A percentile compares a stretch with the other conserved stretches of the same genome.
These are phyloP conservation scores for Lethocerus indicus DNA, from an alignment of 1,140 invertebrate genomes.

Conservation along the genomic window DNA sequence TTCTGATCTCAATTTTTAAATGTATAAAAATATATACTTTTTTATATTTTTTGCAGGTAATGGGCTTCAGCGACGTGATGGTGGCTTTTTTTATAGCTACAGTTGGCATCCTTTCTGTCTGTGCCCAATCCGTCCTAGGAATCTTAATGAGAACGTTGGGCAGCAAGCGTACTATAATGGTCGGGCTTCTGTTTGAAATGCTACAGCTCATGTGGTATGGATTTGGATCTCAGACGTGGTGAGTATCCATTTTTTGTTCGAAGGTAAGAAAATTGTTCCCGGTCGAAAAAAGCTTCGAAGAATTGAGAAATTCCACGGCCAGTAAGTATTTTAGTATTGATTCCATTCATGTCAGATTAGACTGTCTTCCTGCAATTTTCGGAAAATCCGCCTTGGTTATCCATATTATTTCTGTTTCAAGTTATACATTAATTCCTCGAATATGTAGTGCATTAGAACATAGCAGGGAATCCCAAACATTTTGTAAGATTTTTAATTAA, in stretches of 20 bases:
- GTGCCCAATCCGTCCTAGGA: conserved; percentile 82
- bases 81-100: conserved; percentile 96
- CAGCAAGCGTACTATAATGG: conserved; percentile 92
- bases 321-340: neutral
- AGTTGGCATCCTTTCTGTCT: conserved; percentile 89
- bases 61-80: conserved; percentile 88
- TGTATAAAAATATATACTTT: neutral
- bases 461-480: too few species aligned
- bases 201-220: conserved; percentile 95
- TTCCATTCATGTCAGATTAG: neutral
- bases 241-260: conserved; percentile 22
- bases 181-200: conserved; percentile 92
- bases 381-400: too few species aligned
- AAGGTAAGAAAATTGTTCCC: conserved; percentile 31
- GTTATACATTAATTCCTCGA: too few species aligned
- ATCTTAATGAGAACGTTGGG: conserved; percentile 83
- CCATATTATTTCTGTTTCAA: too few species aligned
- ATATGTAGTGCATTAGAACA: too few species aligned
- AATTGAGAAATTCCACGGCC: too few species aligned
- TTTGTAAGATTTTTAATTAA: too few species aligned
- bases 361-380: conserved; percentile 7
- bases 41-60: conserved; percentile 36
- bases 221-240: conserved; percentile 71
- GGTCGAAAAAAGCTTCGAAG: too few species aligned
- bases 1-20: neutral